These are phyloP conservation scores for Andrena bucephala DNA, from an alignment of 2,888 invertebrate genomes.

Conservation along the genomic window DNA sequence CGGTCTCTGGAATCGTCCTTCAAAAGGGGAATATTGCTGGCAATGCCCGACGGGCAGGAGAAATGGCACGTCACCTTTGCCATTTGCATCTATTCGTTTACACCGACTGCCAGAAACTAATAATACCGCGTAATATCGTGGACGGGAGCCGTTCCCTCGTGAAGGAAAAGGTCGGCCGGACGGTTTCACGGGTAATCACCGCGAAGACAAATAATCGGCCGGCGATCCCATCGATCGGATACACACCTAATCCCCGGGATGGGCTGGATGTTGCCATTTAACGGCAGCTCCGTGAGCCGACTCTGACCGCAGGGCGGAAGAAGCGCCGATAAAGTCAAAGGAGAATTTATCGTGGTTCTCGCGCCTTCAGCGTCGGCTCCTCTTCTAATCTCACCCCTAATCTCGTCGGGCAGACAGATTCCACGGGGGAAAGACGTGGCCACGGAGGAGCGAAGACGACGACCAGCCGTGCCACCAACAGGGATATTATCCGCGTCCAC, in stretches of 20 bases:
- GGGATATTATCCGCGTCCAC: constrained; percentile 56
- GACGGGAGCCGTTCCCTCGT: not conserved
- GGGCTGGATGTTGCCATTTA: constrained; percentile 62
- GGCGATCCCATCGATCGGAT: constrained; percentile 51
- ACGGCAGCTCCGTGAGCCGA: constrained; percentile 62
- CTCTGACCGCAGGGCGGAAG: constrained; percentile 57
- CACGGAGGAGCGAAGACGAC: constrained; percentile 4
- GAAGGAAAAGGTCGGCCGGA: not conserved
- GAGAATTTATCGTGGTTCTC: constrained; percentile 69
- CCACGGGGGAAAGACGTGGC: constrained; percentile 39
- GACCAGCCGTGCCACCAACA: not conserved
- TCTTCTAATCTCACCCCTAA: constrained; percentile 70
- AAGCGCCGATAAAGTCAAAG: constrained; percentile 72
- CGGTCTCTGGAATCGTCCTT: not conserved
- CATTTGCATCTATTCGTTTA: not conserved
- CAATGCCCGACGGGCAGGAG: not conserved
- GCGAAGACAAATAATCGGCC: constrained; percentile 58
- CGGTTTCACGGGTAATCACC: constrained; percentile 27
- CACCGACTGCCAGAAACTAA: not conserved
- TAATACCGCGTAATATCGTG: not conserved
- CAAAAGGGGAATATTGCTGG: not conserved
- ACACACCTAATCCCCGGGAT: constrained; percentile 50
- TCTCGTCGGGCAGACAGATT: constrained; percentile 58
- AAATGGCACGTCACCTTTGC: not conserved
- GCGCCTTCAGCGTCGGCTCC: constrained; percentile 55